Base-by-base conservation (phyloP, 2,888 invertebrate species). In the Cordilura impudica region DNA sequence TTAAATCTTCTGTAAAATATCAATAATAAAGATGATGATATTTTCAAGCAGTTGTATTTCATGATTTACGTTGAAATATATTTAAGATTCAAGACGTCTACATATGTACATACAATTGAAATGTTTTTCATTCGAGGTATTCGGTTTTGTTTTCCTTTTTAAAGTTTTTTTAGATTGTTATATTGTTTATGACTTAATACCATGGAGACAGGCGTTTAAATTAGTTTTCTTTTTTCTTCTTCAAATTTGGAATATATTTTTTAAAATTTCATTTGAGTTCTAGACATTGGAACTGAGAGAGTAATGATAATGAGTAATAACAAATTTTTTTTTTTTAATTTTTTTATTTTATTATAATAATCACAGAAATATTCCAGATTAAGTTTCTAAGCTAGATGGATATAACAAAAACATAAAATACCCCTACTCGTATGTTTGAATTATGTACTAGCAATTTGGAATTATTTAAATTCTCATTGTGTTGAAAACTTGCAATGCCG, bases 11-110 rank as follows among this genome's bases (percentile, higher is more conserved):
- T 12, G 10, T 39, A 56, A 23, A 58, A 7, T 18, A 66, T 66
- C 51, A 58, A 63, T 56, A 45, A 31, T 58, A 49, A 58, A 60
- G 65, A 71, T 79, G 49, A 71, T 71, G 71, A 56, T 51, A 23
- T 75, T 61, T 66, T 71, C 26, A 71, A 75, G 56, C 75, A 79
- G 71, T 79, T 79, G 74, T 26, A 61, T 54, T 18, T 18, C 18
- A 65, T 70, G 65, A 70, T 65, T 63, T 78, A 54, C 63, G 4
- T 16, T 19, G 7, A 12, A 0, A 51, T 45, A 29, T 54, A 45
- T 26, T 29, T 47, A 66, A 47, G 29, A 72, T 51, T 53, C 56
- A 69, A 43, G 43, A 72, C 43, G 14, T 16, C 23, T 67, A 35
- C 23, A 18, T 7, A n/a, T n/a, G n/a, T n/a, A 49, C 54, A n/a